Base-by-base conservation (phyloP, 2,797 vertebrate species). In the Artibeus lituratus region DNA sequence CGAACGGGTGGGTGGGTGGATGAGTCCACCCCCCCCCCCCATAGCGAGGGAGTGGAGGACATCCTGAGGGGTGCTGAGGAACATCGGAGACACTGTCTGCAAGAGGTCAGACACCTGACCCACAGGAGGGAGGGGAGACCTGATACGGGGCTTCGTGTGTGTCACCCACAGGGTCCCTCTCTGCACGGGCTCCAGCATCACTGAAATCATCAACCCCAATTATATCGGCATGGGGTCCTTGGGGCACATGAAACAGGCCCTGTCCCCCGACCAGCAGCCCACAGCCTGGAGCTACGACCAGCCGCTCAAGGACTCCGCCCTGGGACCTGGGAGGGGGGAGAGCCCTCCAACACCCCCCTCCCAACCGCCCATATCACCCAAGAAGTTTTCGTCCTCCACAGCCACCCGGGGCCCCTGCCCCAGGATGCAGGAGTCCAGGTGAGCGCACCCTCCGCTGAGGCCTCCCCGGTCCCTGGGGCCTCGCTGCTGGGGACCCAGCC, bases 171-270 rank as follows among this genome's bases (percentile, higher is more conserved):
- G 99, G 97, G 97, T 82, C 72, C 96, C 98, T 81, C 44, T 82
- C 1, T 93, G 97, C 22, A 93, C 97, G 65, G 91, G 97, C 62
- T 93, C 97, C 11, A 32, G 97, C 18, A 12, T 98, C n/a, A 98
- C 98, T 51, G 99, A 99, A 95, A 98, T 99, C 96, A 98, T 98
- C 83, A 99, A 99, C 97, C 99, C 99, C 84, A 99, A 3, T 98
- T 99, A 99, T 98, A 98, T 99, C 98, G 99, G 98, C 10, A 55
- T 99, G 96, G 97, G 98, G 73, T 95, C 97, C 93, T 97, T 98
- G 2, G 97, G 98, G 84, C 98, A 98, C 65, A 67, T 97, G 76
- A 99, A 98, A 93, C 98, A 98, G 91, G 65, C 94, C 83, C 87
- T 98, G 57, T 98, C 98, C 88, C 91, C 98, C 0, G 99, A 99